Conservation (phyloP, 2,113 vertebrate species). For the Addax nasomaculatus region DNA sequence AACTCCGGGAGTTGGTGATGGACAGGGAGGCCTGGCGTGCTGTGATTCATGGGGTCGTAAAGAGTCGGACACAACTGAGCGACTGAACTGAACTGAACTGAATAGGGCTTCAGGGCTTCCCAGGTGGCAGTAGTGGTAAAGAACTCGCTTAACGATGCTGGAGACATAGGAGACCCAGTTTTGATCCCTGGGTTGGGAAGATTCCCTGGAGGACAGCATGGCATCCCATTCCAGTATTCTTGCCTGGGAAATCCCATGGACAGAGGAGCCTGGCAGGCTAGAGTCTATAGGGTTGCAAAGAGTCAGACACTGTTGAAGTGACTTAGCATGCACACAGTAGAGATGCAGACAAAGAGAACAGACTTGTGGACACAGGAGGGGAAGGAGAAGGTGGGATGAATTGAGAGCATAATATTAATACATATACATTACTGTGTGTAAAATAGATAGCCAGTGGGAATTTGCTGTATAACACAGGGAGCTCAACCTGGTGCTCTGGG, state of each 20-base stretch:
- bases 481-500: neutral
- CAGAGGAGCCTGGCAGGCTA: neutral
- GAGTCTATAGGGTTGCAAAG: neutral
- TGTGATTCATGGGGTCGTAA: no score
- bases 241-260: neutral
- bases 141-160: neutral
- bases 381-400: neutral
- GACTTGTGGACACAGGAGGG: neutral
- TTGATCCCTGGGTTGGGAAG: neutral
- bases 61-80: no score
- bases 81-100: no score
- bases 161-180: neutral
- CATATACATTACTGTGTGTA: rapidly evolving
- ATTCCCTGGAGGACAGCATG: neutral
- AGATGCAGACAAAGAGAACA: neutral
- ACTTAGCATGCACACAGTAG: neutral
- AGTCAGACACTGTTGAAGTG: neutral
- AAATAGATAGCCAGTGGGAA: neutral
- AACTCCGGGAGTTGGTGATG: no score
- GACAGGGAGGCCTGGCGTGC: no score
- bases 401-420: neutral
- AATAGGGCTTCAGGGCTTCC: neutral
- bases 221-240: neutral
- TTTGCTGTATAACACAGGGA: neutral
- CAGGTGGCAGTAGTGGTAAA: neutral